Evolutionary conservation across 2,888 invertebrate species (phyloP), one percentile per base, ranked within the genome.

Genomic region (Papilio protenor): DNA sequence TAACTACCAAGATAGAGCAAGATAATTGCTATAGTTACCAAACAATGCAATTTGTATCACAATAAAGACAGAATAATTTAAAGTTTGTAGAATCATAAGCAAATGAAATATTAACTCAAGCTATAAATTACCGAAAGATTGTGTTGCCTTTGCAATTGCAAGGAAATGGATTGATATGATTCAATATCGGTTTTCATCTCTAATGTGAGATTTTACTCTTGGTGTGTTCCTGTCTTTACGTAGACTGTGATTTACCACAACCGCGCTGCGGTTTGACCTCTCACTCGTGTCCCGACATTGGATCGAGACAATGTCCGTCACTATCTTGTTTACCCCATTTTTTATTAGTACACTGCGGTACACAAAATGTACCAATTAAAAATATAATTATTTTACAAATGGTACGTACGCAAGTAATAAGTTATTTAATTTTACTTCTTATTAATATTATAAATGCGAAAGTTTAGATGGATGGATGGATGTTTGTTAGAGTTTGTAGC

Each of bases 251-350:
- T 86, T 83, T 81, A 83, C 80, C 82, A 80, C 83, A 84, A 90
- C 89, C 88, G 81, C 89, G 86, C 79, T 79, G 80, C 76, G 89
- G 90, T 88, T 87, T 88, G 88, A 89, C 89, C 89, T 82, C 82
- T 81, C 73, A 69, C 78, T 78, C 61, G 66, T 77, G 70, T 71
- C 74, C 80, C 77, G 82, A 82, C 84, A 84, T 85, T 84, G 85
- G 82, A 85, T 86, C 84, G 81, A 84, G 83, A 82, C 82, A 81
- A 79, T 81, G 80, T 80, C 69, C 69, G 73, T 69, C 76, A 78
- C 80, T 75, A 77, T 77, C 71, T 64, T 61, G 69, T 75, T 75
- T 73, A 69, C 64, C 69, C 70, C 71, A 75, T 80, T 77, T 77
- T 77, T 72, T 64, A 71, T 61, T 70, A 45, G 78, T 73, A 79